Evolutionary conservation across 2,797 vertebrate genomes (phyloP).

Genomic region (Leucoraja ocellata): DNA sequence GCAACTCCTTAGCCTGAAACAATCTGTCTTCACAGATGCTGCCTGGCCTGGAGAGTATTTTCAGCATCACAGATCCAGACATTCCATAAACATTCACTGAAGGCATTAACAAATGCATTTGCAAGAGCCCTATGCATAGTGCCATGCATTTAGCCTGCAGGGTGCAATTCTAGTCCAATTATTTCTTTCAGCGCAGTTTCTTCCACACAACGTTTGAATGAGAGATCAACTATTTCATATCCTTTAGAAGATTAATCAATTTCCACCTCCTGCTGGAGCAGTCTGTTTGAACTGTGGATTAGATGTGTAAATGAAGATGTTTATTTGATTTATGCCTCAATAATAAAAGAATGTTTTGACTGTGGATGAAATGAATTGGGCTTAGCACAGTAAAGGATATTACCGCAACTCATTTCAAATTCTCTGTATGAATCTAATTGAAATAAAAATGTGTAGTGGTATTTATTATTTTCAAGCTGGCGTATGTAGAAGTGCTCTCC

Average conservation of each 20-base stretch:
- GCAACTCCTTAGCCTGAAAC: no score
- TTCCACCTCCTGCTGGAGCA: constrained; percentile 4
- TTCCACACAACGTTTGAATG: not conserved
- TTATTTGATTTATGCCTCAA: not conserved
- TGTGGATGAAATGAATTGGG: not conserved
- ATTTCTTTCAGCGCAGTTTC: not conserved
- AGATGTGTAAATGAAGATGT: constrained; percentile 19
- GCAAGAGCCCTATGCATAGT: not conserved
- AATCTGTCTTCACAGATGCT: no score
- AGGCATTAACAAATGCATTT: not conserved
- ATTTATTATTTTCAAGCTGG: not conserved
- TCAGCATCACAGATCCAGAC: no score
- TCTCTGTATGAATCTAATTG: not conserved
- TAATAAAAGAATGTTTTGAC: not conserved
- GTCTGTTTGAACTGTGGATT: not conserved
- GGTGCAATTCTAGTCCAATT: not conserved
- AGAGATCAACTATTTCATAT: not conserved
- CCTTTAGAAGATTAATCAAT: not conserved
- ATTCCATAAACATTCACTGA: not conserved
- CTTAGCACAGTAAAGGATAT: not conserved
- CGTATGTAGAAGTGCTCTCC: no score
- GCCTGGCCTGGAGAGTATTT: no score
- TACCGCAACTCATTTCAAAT: not conserved
- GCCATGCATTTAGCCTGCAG: not conserved
- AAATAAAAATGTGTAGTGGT: not conserved